phyloP scores from a whole-genome alignment of 2,888 invertebrate species.

The Plutella xylostella region DNA sequence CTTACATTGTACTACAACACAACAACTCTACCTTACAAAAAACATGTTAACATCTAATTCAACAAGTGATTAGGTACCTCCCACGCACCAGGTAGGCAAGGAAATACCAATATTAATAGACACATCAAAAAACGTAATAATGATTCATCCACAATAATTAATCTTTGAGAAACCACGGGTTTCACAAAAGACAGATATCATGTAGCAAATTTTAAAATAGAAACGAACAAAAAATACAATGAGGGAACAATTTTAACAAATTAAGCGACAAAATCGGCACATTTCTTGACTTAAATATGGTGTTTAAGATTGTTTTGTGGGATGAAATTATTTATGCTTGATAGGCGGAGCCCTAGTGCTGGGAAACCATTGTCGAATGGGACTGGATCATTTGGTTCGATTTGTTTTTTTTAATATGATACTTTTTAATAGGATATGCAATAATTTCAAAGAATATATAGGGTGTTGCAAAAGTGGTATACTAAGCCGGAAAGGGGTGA shows the following conservation, averaged over 20 bases:
- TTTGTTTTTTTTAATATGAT: too few species aligned
- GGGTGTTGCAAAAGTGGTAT: too few species aligned
- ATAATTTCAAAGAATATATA: too few species aligned
- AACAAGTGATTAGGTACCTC: slow-evolving; percentile 42
- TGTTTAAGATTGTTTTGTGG: slow-evolving; percentile 27
- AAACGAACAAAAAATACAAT: slow-evolving; percentile 30
- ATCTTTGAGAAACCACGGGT: slow-evolving; percentile 42
- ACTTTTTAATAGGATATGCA: too few species aligned
- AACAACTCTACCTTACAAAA: neutral
- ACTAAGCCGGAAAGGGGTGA: too few species aligned
- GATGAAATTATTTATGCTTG: slow-evolving; percentile 22
- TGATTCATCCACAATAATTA: slow-evolving; percentile 50
- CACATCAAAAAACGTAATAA: slow-evolving; percentile 37
- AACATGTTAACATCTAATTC: slow-evolving; percentile 26
- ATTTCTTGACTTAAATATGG: slow-evolving; percentile 46
- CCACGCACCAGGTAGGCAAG: slow-evolving; percentile 37
- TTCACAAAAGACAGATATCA: slow-evolving; percentile 37
- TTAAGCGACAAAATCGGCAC: slow-evolving; percentile 63
- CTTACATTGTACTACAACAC: too few species aligned
- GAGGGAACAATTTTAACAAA: slow-evolving; percentile 52
- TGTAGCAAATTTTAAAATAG: slow-evolving; percentile 37
- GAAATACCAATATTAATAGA: slow-evolving; percentile 41
- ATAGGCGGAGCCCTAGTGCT: slow-evolving; percentile 23
- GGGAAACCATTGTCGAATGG: slow-evolving; percentile 18
- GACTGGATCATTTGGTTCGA: too few species aligned